A percentile compares a stretch with the other conserved stretches of the same genome.
phyloP scores from a whole-genome alignment of 2,113 vertebrate species.

The Mionectes macconnelli region DNA sequence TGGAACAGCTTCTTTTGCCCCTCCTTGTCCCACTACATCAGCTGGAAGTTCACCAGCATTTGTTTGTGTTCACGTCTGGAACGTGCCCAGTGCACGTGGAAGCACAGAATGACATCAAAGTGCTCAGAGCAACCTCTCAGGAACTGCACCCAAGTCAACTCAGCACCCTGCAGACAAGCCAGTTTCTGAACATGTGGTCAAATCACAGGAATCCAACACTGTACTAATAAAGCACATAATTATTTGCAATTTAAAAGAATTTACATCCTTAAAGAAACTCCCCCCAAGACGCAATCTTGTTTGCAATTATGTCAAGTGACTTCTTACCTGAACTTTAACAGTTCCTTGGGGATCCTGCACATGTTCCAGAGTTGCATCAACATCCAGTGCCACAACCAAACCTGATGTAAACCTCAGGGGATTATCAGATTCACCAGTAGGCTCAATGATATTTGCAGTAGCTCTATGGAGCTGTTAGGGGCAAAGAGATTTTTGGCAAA shows the following conservation, averaged over 20 bases:
- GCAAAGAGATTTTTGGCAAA: not conserved
- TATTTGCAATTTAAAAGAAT: not conserved
- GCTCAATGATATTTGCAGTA: slow-evolving; percentile 91
- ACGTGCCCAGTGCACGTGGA: rapidly evolving
- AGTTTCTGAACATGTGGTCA: not conserved
- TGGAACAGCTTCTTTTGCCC: not conserved
- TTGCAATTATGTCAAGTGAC: not conserved
- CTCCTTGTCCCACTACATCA: not conserved
- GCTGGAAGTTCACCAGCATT: not conserved
- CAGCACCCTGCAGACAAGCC: rapidly evolving
- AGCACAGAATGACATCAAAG: not conserved
- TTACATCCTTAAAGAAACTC: not conserved
- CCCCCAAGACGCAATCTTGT: not conserved
- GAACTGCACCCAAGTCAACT: not conserved
- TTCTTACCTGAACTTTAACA: slow-evolving; percentile 90
- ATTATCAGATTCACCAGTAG: slow-evolving; percentile 94
- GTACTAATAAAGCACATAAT: not conserved
- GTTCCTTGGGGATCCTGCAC: slow-evolving; percentile 89
- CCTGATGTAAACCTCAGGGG: slow-evolving; percentile 91
- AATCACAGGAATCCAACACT: not conserved
- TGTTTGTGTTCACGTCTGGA: not conserved
- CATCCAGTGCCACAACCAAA: slow-evolving; percentile 90
- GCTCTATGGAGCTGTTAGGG: slow-evolving; percentile 84
- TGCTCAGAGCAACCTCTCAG: not conserved
- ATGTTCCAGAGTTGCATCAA: slow-evolving; percentile 92